These are phyloP conservation scores for Ichneumon xanthorius DNA, from an alignment of 2,888 invertebrate genomes.

Conservation along the genomic window DNA sequence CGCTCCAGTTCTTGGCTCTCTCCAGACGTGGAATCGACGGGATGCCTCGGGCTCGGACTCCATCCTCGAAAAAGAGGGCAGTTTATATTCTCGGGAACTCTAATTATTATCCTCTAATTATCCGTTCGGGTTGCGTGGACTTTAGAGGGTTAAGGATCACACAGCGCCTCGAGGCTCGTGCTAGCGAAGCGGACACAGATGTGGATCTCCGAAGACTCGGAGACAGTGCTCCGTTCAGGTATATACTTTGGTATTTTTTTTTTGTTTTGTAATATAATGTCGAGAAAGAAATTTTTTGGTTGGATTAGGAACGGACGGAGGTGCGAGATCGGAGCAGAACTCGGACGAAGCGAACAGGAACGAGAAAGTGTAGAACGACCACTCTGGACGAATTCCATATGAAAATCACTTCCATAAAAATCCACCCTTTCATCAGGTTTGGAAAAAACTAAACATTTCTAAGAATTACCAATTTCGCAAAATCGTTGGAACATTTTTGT, in stretches of 20 bases:
- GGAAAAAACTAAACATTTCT: no score
- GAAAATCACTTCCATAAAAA: background rate
- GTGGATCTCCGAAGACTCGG: constrained; percentile 32
- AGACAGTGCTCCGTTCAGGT: background rate
- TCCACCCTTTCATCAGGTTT: background rate
- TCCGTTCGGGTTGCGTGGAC: constrained; percentile 53
- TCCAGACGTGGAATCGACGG: constrained; percentile 19
- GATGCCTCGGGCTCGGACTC: constrained; percentile 50
- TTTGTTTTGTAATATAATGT: background rate
- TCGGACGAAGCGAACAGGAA: background rate
- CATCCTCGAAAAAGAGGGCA: constrained; percentile 44
- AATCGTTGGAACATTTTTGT: no score
- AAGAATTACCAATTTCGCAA: no score
- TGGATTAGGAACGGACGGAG: background rate
- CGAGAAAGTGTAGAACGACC: background rate
- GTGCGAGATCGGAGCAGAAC: background rate
- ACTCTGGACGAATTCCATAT: background rate
- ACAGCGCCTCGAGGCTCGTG: constrained; percentile 58
- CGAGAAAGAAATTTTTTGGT: background rate
- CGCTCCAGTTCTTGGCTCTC: background rate
- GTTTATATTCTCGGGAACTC: constrained; percentile 45
- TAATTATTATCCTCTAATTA: constrained; percentile 62
- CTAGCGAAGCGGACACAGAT: constrained; percentile 44
- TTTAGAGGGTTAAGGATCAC: constrained; percentile 58
- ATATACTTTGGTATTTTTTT: background rate